Evolutionary conservation across 2,888 invertebrate genomes (phyloP), one percentile per base, ranked within the genome.

Genomic region (Clistopyga incitator): DNA sequence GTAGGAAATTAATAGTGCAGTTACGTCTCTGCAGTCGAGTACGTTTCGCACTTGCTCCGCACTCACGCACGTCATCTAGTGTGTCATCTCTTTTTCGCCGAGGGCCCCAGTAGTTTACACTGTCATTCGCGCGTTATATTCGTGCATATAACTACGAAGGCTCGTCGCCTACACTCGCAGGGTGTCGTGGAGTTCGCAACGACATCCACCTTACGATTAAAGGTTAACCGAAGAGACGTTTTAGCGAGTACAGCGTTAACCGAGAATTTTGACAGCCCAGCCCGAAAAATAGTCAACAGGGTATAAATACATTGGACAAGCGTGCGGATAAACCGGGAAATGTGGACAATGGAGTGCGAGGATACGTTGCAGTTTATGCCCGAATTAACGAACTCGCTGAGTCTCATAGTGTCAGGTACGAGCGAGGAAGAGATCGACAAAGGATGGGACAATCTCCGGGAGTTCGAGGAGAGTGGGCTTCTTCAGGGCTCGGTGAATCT

Each of bases 321-420:
- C 50, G 13, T 20, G 25, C 50, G 61, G 6, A 6, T 4, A 4
- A 20, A 20, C n/a, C n/a, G 29, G 1, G 8, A 10, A 15, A 56
- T 79, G 79, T 76, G 71, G 79, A 82, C 42, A 64, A 86, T 86
- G 86, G 86, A 86, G 52, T 84, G 82, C 78, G 84, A 86, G 59
- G 82, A 82, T 34, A 56, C 81, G 59, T 45, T 54, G 23, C 81
- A 75, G 38, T 47, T 74, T 52, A 76, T 77, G 61, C 76, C 74
- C 3, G 86, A 84, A 68, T 74, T 86, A 52, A 64, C 78, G 10
- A 78, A 74, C 10, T 84, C 76, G 0, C 42, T 86, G 64, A 75
- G 13, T 11, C 82, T 84, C 4, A 78, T 86, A 45, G 81, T 84
- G 1, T 81, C 82, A 29, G 84, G 84, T 13, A 25, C n/a, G 23